phyloP scores from a whole-genome alignment of 2,888 invertebrate species.

The Capitulum mitella region DNA sequence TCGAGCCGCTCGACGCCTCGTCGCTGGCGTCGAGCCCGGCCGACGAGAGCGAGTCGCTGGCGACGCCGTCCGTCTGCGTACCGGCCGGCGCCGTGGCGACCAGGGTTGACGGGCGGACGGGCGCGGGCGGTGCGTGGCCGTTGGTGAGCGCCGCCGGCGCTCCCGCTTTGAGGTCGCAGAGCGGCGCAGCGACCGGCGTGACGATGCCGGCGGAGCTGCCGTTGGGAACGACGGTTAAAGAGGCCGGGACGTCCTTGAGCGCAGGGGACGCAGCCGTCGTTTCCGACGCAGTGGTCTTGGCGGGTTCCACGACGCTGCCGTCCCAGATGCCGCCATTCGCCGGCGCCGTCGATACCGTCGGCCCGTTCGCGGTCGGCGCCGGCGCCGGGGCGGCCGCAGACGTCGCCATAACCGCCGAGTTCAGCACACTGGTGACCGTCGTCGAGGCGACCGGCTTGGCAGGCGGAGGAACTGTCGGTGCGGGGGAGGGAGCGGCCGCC shows the following conservation, averaged over 20 bases:
- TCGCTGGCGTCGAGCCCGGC: background rate
- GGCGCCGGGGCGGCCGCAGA: background rate
- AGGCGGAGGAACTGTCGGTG: conserved; percentile 40
- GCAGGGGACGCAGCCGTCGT: background rate
- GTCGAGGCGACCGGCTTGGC: background rate
- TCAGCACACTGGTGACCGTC: background rate
- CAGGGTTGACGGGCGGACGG: background rate
- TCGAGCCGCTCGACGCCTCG: conserved; percentile 2
- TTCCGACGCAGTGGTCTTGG: background rate
- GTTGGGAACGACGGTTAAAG: background rate
- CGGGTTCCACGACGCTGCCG: too few species aligned
- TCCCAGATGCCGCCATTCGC: too few species aligned
- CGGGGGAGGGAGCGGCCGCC: conserved; percentile 56
- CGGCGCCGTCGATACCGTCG: background rate
- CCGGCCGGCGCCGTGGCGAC: background rate
- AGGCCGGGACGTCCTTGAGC: background rate
- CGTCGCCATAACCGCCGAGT: background rate
- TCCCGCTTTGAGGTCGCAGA: background rate
- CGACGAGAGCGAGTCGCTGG: background rate
- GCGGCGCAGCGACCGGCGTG: background rate
- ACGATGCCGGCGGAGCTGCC: background rate
- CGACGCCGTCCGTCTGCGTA: background rate
- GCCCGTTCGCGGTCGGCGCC: background rate
- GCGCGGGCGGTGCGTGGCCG: background rate
- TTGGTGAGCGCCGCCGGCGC: background rate